phyloP scores from a whole-genome alignment of 1,140 invertebrate genomes.

The Drosophila grimshawi region DNA sequence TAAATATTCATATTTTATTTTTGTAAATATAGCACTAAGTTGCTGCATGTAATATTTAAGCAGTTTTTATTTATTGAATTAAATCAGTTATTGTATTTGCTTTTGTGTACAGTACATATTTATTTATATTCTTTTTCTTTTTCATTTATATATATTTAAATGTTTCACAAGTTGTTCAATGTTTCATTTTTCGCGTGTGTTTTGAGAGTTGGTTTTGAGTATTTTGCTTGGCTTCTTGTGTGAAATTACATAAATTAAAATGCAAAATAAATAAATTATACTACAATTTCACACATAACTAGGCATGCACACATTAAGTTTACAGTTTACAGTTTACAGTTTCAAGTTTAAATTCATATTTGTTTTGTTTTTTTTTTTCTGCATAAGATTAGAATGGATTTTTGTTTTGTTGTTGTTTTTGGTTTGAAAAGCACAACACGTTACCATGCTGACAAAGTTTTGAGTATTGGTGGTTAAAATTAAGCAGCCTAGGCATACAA shows the following conservation, averaged over 20 bases:
- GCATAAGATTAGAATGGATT: constrained; percentile 20
- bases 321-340: constrained; percentile 49
- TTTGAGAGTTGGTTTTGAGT: constrained; percentile 67
- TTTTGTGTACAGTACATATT: constrained; percentile 60
- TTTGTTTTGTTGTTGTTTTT: constrained; percentile 48
- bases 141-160: constrained; percentile 61
- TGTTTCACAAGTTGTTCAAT: constrained; percentile 55
- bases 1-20: constrained; percentile 66
- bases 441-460: constrained; percentile 56
- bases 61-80: constrained; percentile 62
- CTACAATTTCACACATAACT: constrained; percentile 65
- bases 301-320: constrained; percentile 67
- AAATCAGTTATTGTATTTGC: constrained; percentile 67
- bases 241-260: constrained; percentile 62
- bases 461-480: constrained; percentile 65
- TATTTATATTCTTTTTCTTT: constrained; percentile 33
- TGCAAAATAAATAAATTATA: constrained; percentile 69
- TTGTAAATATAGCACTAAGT: constrained; percentile 75
- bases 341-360: constrained; percentile 45
- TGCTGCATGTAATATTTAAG: constrained; percentile 73
- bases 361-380: constrained; percentile 4
- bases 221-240: constrained; percentile 63
- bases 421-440: constrained; percentile 72
- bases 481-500: constrained; percentile 53
- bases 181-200: constrained; percentile 39